Evolutionary conservation across 2,888 invertebrate species (phyloP).

Genomic region (Drosophila tanythrix): DNA sequence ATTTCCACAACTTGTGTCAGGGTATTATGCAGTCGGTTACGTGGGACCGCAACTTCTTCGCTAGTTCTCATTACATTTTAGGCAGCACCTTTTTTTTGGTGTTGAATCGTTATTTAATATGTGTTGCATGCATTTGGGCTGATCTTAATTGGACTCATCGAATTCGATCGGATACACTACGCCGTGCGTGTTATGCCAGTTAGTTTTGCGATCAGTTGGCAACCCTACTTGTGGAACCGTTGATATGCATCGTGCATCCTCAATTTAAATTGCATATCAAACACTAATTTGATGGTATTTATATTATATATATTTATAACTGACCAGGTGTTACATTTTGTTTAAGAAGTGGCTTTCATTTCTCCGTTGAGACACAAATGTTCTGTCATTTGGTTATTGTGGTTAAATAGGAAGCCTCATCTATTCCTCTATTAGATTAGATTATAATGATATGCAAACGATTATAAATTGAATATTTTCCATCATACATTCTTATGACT

Average conservation of each 20-base stretch:
- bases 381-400: too few relatives aligned
- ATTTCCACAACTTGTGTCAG: background rate
- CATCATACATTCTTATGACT: background rate
- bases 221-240: background rate
- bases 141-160: constrained; percentile 1
- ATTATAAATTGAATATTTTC: background rate
- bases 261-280: background rate
- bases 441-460: background rate
- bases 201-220: background rate
- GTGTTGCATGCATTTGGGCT: constrained; percentile 48
- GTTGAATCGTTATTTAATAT: background rate
- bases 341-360: background rate
- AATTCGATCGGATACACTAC: background rate
- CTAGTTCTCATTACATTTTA: background rate
- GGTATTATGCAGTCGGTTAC: background rate
- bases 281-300: background rate
- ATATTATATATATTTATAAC: background rate
- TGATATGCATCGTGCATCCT: background rate
- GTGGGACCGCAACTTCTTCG: background rate
- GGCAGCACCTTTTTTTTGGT: background rate
- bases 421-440: background rate
- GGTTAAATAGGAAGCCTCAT: background rate
- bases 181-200: background rate
- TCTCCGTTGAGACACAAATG: background rate
- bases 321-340: background rate